Evolutionary conservation across 2,888 invertebrate species (phyloP), one percentile per base, ranked within the genome.

Genomic region (Andrena flavipes): DNA sequence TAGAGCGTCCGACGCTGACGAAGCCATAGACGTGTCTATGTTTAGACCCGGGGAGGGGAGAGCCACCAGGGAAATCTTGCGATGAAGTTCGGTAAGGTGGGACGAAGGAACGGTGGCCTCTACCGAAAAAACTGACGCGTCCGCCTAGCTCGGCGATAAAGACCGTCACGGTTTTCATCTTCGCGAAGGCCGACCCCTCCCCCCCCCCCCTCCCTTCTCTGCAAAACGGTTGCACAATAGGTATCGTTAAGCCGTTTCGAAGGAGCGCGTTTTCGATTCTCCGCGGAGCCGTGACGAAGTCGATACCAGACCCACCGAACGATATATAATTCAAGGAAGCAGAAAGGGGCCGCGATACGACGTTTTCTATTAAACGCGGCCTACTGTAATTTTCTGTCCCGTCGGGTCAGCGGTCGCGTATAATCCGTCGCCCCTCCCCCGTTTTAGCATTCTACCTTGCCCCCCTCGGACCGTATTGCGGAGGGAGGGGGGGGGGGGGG

Each of bases 321-420:
- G 82, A 84, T 79, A 82, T 42, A 42, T 84, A 72, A 73, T 81
- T 64, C 62, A 29, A 48, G 63, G 67, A 56, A 33, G 72, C 70
- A 65, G 70, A 82, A 74, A 73, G 62, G 5, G 75, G 48, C 59
- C 51, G 51, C 56, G 64, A 78, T 65, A 72, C 51, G 84, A 82
- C 79, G 67, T 82, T 82, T 86, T 77, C 82, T 63, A 86, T 87
- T 83, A 87, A 81, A 84, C 86, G 81, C 63, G 62, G 42, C 42
- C 62, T 63, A 75, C 48, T 69, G 73, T 80, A 84, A 87, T 85
- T 85, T 79, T 67, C 87, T 63, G 63, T 80, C 76, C 75, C 26
- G n/a, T 51, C 59, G 71, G 76, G 68, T 82, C 78, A 77, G 10
- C 79, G 70, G 33, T 77, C 70, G 30, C 70, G 49, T 74, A 59